These are phyloP conservation scores for Ephydatia muelleri DNA, from an alignment of 37 sponge, comb jelly and placozoan genomes.

Conservation along the genomic window DNA sequence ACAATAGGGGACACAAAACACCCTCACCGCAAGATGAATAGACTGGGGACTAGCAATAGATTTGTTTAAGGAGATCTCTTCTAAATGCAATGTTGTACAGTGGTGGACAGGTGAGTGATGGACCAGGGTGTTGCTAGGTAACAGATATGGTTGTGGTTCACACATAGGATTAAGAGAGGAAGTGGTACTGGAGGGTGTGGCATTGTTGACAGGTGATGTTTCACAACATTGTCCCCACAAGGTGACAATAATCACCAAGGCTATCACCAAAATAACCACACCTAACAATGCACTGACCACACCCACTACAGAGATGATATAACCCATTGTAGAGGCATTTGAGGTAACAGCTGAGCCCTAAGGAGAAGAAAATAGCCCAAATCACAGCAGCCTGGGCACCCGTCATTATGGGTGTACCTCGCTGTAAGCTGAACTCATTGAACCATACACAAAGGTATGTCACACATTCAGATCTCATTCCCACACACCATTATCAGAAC, in stretches of 20 bases:
- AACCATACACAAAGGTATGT: no score
- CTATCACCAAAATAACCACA: neutral
- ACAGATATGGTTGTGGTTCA: neutral
- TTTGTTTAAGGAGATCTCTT: neutral
- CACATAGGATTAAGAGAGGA: neutral
- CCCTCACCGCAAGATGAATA: neutral
- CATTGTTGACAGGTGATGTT: neutral
- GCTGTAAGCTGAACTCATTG: no score
- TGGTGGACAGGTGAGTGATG: no score
- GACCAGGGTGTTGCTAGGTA: neutral
- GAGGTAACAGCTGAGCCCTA: neutral
- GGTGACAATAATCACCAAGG: neutral
- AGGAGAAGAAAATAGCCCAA: neutral
- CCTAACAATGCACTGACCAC: neutral
- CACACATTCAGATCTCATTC: no score
- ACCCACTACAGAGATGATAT: neutral
- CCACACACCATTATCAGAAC: no score
- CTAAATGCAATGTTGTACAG: neutral
- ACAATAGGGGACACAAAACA: neutral
- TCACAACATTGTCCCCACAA: neutral
- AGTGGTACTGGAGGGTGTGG: no score
- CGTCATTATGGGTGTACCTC: no score
- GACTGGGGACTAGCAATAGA: neutral
- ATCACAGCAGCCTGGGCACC: no score
- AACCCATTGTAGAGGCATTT: neutral